A percentile compares a stretch with the other conserved stretches of the same genome.
Evolutionary conservation across 2,888 invertebrate genomes (phyloP).

Genomic region (Branchellion lobata): DNA sequence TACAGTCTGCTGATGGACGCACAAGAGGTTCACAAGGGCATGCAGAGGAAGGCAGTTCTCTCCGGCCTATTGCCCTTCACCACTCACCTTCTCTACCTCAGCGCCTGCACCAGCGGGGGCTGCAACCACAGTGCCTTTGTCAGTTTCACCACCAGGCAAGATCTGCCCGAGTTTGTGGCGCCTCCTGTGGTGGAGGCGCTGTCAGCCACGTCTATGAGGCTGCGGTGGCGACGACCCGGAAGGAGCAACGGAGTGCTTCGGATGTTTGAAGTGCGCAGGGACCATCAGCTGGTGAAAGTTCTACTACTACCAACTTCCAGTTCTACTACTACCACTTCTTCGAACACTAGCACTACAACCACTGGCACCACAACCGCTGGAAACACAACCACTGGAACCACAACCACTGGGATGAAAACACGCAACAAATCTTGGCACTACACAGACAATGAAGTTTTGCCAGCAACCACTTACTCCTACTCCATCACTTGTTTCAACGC

Average conservation of each 20-base stretch:
- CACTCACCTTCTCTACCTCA: neutral
- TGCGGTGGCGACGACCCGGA: neutral
- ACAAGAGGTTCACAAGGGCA: neutral
- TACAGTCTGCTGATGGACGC: neutral
- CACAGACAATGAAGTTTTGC: neutral
- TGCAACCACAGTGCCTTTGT: neutral
- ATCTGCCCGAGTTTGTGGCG: neutral
- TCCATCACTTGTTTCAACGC: neutral
- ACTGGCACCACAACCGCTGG: neutral
- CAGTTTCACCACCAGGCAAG: neutral
- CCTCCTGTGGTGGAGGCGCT: neutral
- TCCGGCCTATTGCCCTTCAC: neutral
- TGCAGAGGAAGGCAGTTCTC: neutral
- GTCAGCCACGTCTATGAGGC: neutral
- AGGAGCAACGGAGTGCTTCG: neutral
- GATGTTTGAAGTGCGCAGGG: neutral
- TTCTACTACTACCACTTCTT: no score
- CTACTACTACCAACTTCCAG: no score
- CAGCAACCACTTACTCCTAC: neutral
- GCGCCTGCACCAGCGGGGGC: neutral
- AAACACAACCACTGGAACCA: neutral
- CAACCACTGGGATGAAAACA: no score
- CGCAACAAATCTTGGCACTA: neutral
- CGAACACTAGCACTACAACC: neutral
- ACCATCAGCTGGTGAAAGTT: neutral